Evolutionary conservation across 2,888 invertebrate genomes (phyloP).

Genomic region (Thyatira batis): DNA sequence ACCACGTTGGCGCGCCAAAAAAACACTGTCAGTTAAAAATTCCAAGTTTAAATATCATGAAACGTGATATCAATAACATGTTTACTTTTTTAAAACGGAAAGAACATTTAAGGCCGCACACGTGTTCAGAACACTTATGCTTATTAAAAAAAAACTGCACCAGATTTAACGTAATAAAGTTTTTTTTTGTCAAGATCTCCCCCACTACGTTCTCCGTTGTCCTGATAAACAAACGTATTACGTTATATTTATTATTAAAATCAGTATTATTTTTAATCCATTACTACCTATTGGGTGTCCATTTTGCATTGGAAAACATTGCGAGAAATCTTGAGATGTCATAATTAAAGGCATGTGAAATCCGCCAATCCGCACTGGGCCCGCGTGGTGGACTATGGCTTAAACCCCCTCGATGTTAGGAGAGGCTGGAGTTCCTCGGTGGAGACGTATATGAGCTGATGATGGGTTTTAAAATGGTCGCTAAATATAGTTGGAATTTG

Average conservation of each 20-base stretch:
- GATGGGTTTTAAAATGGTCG: no score
- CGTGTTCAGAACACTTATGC: constrained; percentile 29
- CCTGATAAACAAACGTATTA: constrained; percentile 35
- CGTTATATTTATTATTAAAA: constrained; percentile 3
- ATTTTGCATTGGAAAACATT: no score
- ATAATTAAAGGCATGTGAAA: no score
- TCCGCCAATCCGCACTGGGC: no score
- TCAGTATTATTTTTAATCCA: background rate
- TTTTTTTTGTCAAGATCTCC: constrained; percentile 40
- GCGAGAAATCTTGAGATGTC: no score
- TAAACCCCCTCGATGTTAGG: no score
- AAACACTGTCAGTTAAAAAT: background rate
- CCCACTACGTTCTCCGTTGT: constrained; percentile 44
- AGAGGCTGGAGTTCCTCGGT: no score
- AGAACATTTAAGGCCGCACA: constrained; percentile 12
- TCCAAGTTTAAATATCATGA: background rate
- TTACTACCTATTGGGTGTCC: no score
- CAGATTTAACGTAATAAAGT: constrained; percentile 48
- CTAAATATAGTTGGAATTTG: no score
- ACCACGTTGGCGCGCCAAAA: no score
- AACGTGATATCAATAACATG: constrained; percentile 6
- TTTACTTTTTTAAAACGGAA: constrained; percentile 5
- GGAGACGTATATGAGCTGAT: no score
- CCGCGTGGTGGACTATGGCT: no score
- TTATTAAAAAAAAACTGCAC: constrained; percentile 37